A percentile compares a stretch with the other conserved stretches of the same genome.
phyloP scores from a whole-genome alignment of 1,140 invertebrate species.

The Sarcophaga bullata region DNA sequence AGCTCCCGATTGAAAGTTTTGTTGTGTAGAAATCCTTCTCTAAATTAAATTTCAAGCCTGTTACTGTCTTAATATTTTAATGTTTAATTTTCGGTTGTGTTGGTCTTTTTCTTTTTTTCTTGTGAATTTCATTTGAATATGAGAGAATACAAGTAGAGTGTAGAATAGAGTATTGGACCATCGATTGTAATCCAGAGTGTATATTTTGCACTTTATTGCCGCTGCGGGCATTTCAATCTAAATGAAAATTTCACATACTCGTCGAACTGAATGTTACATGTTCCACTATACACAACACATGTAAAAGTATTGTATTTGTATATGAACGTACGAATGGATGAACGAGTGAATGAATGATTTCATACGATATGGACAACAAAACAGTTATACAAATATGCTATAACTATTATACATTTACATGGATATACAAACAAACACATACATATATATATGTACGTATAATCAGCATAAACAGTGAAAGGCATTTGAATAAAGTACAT shows the following conservation, averaged over 20 bases:
- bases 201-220: constrained; percentile 37
- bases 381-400: too few species aligned
- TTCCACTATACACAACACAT: neutral
- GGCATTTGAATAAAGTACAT: too few species aligned
- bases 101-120: too few species aligned
- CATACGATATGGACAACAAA: too few species aligned
- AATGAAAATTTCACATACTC: constrained; percentile 34
- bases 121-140: neutral
- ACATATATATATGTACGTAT: neutral
- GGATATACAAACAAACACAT: neutral
- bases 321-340: too few species aligned
- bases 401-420: neutral
- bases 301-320: too few species aligned
- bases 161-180: neutral
- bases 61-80: neutral
- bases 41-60: neutral
- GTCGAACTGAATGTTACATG: neutral
- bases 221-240: constrained; percentile 34
- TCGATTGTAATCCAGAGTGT: constrained; percentile 27
- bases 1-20: too few species aligned
- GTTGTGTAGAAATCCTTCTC: neutral
- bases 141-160: neutral
- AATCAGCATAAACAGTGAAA: neutral
- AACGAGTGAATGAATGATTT: too few species aligned
- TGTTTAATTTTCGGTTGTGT: too few species aligned